Base-by-base conservation (phyloP, 2,113 vertebrate species). In the Ivindomyrus marchei region DNA sequence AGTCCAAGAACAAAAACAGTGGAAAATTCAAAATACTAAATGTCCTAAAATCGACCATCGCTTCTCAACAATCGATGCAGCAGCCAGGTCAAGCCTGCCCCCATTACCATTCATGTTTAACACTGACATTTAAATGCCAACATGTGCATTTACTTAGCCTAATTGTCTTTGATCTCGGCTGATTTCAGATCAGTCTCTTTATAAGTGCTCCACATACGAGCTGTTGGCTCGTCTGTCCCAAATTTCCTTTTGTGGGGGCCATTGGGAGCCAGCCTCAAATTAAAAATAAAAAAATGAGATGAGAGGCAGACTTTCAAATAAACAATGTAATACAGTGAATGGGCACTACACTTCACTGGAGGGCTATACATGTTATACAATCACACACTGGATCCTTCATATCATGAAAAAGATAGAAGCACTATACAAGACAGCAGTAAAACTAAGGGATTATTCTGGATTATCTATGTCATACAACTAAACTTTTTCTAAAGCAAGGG, bases 101-200 rank as follows among this genome's bases (percentile, higher is more conserved):
- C 85, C 85, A 87, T 87, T 87, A 87, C 85, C 50, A 53, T 36
- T 56, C 85, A 36, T 27, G 47, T 87, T 87, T 86, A 86, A 86
- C 84, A 49, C 19, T 47, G 45, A 86, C 84, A 86, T 49, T 86
- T 47, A 86, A 86, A 47, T 27, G 74, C 36, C 24, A 87, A 87
- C 85, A 87, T 53, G 27, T 87, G 85, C n/a, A 53, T 56, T 39
- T 52, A 56, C 50, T 87, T 87, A 87, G 85, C 31, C 50, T 87
- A 87, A 87, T 87, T 87, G 85, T 53, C 85, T 87, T 87, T 87
- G 49, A 87, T 87, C 85, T 87, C 50, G 5, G 85, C 15, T 87
- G 49, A 53, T 87, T 87, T 87, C 85, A 87, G 27, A 87, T 52
- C 50, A 50, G n/a, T 53, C n/a, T 47, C 83, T 45, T 85, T 85